Percentiles rank a stretch among this genome's conserved stretches.
phyloP scores from a whole-genome alignment of 2,888 invertebrate genomes.

The Podabrus alpinus region DNA sequence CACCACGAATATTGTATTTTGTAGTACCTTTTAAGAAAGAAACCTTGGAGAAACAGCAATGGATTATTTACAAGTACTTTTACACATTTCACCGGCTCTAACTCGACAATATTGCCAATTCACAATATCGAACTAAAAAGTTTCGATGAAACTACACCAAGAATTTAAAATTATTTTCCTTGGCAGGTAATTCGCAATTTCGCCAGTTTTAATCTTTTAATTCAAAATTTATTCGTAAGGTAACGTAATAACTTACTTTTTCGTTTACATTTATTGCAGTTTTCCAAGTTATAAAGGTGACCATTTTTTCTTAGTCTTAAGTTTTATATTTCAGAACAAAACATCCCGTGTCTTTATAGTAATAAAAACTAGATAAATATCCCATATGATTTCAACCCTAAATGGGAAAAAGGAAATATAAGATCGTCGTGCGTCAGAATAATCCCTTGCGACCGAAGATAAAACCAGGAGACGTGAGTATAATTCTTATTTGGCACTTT shows the following conservation, averaged over 20 bases:
- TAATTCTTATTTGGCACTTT: constrained; percentile 37
- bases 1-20: constrained; percentile 42
- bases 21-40: constrained; percentile 37
- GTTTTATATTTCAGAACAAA: constrained; percentile 13
- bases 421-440: constrained; percentile 33
- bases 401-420: constrained; percentile 29
- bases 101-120: neutral
- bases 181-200: too few relatives aligned
- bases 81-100: neutral
- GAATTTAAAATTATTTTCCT: neutral
- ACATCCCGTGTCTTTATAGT: constrained; percentile 20
- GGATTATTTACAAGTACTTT: constrained; percentile 44
- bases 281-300: constrained; percentile 7
- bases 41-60: constrained; percentile 38
- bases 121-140: neutral
- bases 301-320: constrained; percentile 18
- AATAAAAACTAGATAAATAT: constrained; percentile 33
- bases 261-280: neutral
- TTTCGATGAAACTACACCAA: neutral
- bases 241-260: neutral
- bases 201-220: neutral
- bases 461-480: constrained; percentile 37
- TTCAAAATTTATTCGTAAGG: neutral
- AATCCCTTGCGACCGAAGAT: constrained; percentile 38
- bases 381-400: constrained; percentile 34